Percentiles rank a stretch among this genome's conserved stretches.
These are phyloP conservation scores for Leucopsar rothschildi DNA, from an alignment of 2,113 vertebrate genomes.

Conservation along the genomic window DNA sequence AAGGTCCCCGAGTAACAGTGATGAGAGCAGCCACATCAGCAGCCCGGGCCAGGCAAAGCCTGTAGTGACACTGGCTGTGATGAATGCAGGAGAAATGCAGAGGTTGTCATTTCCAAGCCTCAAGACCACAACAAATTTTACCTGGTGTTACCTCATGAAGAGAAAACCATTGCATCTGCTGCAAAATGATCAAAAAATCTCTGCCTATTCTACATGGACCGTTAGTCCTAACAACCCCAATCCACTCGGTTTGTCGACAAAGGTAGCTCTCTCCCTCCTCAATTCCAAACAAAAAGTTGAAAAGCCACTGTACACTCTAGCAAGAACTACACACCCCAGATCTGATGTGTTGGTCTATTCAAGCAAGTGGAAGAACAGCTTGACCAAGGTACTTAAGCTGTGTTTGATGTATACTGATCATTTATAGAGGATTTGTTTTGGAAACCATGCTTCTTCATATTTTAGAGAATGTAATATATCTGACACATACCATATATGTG, in stretches of 20 bases:
- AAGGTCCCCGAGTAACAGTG: constrained; percentile 67
- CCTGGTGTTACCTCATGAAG: constrained; percentile 94
- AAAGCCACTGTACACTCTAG: constrained; percentile 88
- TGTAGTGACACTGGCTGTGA: constrained; percentile 65
- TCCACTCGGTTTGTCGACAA: constrained; percentile 90
- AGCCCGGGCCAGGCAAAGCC: constrained; percentile 76
- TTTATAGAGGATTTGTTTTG: constrained; percentile 12
- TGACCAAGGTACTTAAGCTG: constrained; percentile 81
- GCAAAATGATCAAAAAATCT: constrained; percentile 88
- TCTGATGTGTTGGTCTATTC: constrained; percentile 92
- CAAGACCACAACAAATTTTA: constrained; percentile 91
- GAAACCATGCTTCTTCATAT: not conserved
- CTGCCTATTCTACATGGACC: constrained; percentile 88
- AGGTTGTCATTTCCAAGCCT: constrained; percentile 88
- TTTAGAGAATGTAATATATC: not conserved
- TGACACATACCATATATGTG: not conserved
- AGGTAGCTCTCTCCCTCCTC: constrained; percentile 92
- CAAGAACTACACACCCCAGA: constrained; percentile 83
- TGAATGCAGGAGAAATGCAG: constrained; percentile 78
- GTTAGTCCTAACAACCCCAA: constrained; percentile 85
- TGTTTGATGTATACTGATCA: not conserved
- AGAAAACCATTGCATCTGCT: constrained; percentile 85
- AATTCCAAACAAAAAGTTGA: constrained; percentile 92
- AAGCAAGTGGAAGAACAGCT: constrained; percentile 88
- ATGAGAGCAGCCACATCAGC: constrained; percentile 60